Evolutionary conservation across 1,140 invertebrate genomes (phyloP).

Genomic region (Drosophila nannoptera): DNA sequence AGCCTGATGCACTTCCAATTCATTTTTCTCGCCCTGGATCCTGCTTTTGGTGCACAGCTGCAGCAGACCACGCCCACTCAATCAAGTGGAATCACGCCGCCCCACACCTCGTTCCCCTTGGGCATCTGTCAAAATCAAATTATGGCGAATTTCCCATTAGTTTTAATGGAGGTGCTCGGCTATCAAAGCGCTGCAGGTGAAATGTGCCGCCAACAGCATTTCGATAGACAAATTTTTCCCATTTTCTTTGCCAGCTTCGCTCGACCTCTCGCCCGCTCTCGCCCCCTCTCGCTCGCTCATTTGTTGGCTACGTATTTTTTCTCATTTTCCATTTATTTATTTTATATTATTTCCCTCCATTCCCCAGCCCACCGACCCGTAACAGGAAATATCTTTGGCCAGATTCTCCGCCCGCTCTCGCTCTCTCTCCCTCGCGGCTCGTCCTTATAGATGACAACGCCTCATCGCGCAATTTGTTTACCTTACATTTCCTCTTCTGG

Average conservation of each 20-base stretch:
- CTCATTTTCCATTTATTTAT: slow-evolving; percentile 77
- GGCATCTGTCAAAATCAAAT: slow-evolving; percentile 64
- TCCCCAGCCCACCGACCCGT: slow-evolving; percentile 21
- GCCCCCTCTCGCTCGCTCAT: slow-evolving; percentile 16
- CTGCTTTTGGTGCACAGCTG: neutral
- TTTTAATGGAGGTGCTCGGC: slow-evolving; percentile 68
- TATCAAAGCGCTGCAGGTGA: slow-evolving; percentile 71
- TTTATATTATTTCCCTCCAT: slow-evolving; percentile 66
- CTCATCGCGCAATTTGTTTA: slow-evolving; percentile 79
- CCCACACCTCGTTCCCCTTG: neutral
- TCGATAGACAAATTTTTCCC: slow-evolving; percentile 64
- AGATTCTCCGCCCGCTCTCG: slow-evolving; percentile 20
- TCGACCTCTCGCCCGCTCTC: slow-evolving; percentile 1
- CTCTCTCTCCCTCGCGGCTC: neutral
- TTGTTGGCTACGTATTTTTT: slow-evolving; percentile 56
- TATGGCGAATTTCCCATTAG: slow-evolving; percentile 76
- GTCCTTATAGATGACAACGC: slow-evolving; percentile 75
- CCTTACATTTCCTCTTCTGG: slow-evolving; percentile 52
- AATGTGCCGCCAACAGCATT: slow-evolving; percentile 55
- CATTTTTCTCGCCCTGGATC: too few species aligned
- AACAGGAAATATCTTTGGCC: slow-evolving; percentile 72
- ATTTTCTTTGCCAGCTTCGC: slow-evolving; percentile 22
- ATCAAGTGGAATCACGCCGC: neutral
- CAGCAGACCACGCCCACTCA: neutral
- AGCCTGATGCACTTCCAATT: too few species aligned